Base-by-base conservation (phyloP, 35 echinoderm and acorn worm species). In the Ophiothrix spiculata region DNA sequence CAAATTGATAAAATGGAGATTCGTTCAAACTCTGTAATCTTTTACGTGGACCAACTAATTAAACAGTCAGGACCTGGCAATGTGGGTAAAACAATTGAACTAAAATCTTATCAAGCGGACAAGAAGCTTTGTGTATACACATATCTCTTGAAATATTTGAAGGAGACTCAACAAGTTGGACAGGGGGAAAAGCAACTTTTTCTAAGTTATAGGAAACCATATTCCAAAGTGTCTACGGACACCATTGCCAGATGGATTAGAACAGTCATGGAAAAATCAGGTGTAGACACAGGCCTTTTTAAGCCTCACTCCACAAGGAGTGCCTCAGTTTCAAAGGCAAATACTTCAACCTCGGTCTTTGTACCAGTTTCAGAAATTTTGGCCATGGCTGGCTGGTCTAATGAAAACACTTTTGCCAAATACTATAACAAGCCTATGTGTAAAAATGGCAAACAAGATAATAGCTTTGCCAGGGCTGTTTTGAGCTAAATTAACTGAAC, bases 161-260 rank as follows among this genome's bases (percentile, higher is more conserved):
- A 83, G 39, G 56, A 63, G 37, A 95, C 88, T 63, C n/a, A n/a
- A n/a, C n/a, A n/a, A n/a, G n/a, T n/a, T n/a, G n/a, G n/a, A n/a
- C 54, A 56, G 17, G 36, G 19, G 42, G 79, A 81, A 63, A 42
- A 40, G 23, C 31, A 81, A 14, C 73, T 95, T n/a, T 95, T 91
- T 4, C 39, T 95, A 32, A 88, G 85, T 40, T 88, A 63, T 40
- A 80, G 56, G 39, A 91, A 88, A 35, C 89, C 93, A 74, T 63
- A 88, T 37, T 45, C 75, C n/a, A 28, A 33, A 29, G 81, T 88
- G 25, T 39, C 40, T 42, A 83, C 54, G 39, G 40, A 91, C 29
- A 84, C 88, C 32, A 87, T 87, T 81, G 37, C 84, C n/a, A 17
- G 45, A 31, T 93, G 91, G 91, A 84, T 88, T 33, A 86, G 77